phyloP scores from a whole-genome alignment of 2,113 vertebrate species.

The Hyperoodon ampullatus region DNA sequence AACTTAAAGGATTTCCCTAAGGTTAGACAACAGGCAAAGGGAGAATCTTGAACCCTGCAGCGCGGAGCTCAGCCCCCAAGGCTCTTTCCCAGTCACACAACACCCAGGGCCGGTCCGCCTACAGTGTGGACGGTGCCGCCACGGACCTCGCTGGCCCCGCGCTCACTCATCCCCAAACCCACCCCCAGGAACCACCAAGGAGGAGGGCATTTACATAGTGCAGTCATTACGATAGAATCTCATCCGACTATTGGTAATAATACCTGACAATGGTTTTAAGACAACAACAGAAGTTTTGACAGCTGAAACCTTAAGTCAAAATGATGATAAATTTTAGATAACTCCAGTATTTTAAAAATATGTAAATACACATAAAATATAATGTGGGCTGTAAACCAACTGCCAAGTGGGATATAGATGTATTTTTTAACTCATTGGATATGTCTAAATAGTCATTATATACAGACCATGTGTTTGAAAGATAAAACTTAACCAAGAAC shows the following conservation, averaged over 20 bases:
- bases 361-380: neutral
- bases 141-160: accelerated
- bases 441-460: neutral
- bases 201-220: neutral
- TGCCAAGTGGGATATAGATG: neutral
- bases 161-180: too few species aligned
- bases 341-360: neutral
- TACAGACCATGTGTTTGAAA: neutral
- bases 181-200: neutral
- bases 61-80: neutral
- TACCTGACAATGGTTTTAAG: neutral
- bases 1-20: neutral
- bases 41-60: neutral
- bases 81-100: accelerated
- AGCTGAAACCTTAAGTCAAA: neutral
- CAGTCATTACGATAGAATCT: neutral
- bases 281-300: neutral
- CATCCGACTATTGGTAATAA: neutral
- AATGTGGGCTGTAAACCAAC: neutral
- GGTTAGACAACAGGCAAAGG: too few species aligned
- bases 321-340: neutral
- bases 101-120: accelerated
- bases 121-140: accelerated
- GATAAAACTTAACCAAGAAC: neutral
- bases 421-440: neutral